Evolutionary conservation across 2,888 invertebrate genomes (phyloP).

Genomic region (Brenthis daphne): DNA sequence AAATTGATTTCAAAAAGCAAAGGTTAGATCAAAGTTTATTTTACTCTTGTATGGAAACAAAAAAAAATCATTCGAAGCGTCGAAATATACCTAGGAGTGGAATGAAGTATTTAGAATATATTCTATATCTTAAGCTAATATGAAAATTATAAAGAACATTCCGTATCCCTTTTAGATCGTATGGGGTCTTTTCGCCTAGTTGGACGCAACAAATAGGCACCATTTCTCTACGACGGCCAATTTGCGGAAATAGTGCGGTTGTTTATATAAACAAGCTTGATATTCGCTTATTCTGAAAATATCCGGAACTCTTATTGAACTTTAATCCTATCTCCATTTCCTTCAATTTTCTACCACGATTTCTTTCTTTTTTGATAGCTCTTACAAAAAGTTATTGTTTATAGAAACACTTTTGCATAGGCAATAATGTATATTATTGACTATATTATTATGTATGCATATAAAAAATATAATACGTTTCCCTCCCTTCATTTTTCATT

Average conservation of each 20-base stretch:
- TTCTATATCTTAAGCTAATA: conserved; percentile 5
- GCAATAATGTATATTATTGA: no score
- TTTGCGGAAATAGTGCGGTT: conserved; percentile 36
- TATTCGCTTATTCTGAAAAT: conserved; percentile 20
- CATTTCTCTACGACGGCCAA: conserved; percentile 39
- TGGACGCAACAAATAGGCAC: conserved; percentile 38
- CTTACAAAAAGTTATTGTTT: no score
- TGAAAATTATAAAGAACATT: conserved; percentile 12
- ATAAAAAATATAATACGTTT: no score
- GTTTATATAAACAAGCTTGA: conserved; percentile 30
- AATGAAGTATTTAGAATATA: background rate
- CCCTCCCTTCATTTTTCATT: no score
- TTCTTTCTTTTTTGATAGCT: background rate
- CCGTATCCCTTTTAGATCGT: conserved; percentile 26
- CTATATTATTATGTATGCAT: no score
- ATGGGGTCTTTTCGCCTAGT: conserved; percentile 34
- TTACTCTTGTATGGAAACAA: background rate
- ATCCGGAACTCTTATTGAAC: conserved; percentile 21
- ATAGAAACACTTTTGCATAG: no score
- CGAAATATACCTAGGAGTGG: background rate
- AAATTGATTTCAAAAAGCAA: conserved; percentile 9
- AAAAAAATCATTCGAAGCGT: background rate
- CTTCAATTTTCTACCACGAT: background rate
- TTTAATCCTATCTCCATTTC: conserved; percentile 14
- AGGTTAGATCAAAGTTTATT: conserved; percentile 8